Evolutionary conservation across 2,113 vertebrate genomes (phyloP).

Genomic region (Lepisosteus osseus): DNA sequence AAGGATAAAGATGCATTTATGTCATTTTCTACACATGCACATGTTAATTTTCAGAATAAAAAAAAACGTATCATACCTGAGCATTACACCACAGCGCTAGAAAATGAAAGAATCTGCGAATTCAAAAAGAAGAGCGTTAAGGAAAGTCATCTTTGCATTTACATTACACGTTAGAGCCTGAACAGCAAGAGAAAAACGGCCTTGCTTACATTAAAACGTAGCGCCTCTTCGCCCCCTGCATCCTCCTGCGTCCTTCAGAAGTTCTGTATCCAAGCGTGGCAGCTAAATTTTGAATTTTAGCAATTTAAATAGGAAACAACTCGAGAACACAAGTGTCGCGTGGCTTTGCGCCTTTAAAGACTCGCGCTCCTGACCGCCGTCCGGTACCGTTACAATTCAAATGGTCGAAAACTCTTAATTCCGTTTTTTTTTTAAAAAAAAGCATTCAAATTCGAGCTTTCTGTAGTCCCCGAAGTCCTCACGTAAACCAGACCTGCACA

Average conservation of each 20-base stretch:
- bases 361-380: constrained; percentile 31
- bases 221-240: constrained; percentile 67
- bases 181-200: not conserved
- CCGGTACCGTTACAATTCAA: constrained; percentile 32
- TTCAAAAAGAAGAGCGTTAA: constrained; percentile 19
- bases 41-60: not conserved
- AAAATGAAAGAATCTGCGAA: constrained; percentile 81
- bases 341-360: too few relatives aligned
- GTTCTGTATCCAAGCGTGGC: constrained; percentile 22
- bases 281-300: too few relatives aligned
- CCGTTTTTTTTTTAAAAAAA: not conserved
- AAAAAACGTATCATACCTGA: constrained; percentile 65
- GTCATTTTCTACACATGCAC: not conserved
- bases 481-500: not conserved
- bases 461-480: constrained; percentile 1
- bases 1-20: not conserved
- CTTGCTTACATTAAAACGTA: constrained; percentile 67
- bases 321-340: too few relatives aligned
- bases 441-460: constrained; percentile 5
- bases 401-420: constrained; percentile 8
- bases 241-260: constrained; percentile 36
- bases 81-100: constrained; percentile 82
- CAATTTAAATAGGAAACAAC: too few relatives aligned
- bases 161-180: not conserved
- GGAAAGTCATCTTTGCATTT: not conserved